Base-by-base conservation (phyloP, 2,888 invertebrate genomes). In the Lathronympha strigana region DNA sequence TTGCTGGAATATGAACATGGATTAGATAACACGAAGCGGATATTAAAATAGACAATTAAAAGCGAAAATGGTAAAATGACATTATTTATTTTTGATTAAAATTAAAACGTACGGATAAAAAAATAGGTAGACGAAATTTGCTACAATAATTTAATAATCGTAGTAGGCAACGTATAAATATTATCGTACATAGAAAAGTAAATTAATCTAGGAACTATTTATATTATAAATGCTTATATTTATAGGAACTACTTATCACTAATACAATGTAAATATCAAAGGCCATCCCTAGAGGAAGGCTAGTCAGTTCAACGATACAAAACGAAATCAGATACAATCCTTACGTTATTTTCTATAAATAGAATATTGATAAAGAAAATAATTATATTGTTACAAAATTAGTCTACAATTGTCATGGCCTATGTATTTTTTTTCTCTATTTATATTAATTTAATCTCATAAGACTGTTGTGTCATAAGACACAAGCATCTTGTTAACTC, bases 1-100 rank as follows among this genome's bases (percentile, higher is more conserved):
- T 61, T 4, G 77, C 88, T 88, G 81, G 75, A 75, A 66, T 36
- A 58, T 38, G 54, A 54, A 38, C 4, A 15, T 19, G 43, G 13
- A 40, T 62, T 63, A 66, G 62, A 61, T 55, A 13, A 45, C 28
- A n/a, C 17, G 1, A 8, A 55, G 13, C 8, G 1, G 4, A 13
- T 33, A 38, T 15, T 15, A 1, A 4, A 15, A 15, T n/a, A n/a
- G n/a, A n/a, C n/a, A n/a, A n/a, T 15, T 15, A 11, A 33, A 33
- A 5, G 31, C 9, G 4, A 8, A 8, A 4, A 47, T 47, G 23
- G 21, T 43, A 1, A 3, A 9, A 15, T 17, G 15, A n/a, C 5
- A 38, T 38, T 15, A 38, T 38, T n/a, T n/a, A n/a, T 38, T n/a
- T n/a, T 5, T 15, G 15, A 36, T n/a, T n/a, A 36, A 13, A 36